Base-by-base conservation (phyloP, 2,113 vertebrate genomes). In the Craseonycteris thonglongyai region DNA sequence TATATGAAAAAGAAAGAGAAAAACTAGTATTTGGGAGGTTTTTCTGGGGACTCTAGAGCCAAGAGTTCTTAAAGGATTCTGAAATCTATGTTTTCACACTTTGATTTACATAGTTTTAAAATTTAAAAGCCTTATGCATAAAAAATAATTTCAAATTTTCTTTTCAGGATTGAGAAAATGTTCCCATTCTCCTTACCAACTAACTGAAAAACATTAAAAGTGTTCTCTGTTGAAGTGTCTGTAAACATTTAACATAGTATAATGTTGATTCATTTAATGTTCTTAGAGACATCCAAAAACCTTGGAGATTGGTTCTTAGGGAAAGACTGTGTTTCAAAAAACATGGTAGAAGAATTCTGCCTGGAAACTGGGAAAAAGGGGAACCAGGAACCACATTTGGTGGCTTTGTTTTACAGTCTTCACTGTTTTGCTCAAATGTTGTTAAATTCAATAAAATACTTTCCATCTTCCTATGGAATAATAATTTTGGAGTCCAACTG, bases 301-400 rank as follows among this genome's bases (percentile, higher is more conserved):
- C 30, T 79, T 35, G 15, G 89, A 69, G 76, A 13, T 40, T 18
- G 40, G 35, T 76, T 66, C 21, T 80, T 40, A 35, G 38, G 35
- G 26, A 10, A 63, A 80, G 15, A 30, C 49, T 19, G 15, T 61
- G 24, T 74, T 85, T 72, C 30, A 58, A 3, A 65, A 68, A 22
- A 28, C 30, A 11, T 12, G 11, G 47, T 19, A 4, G n/a, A 58
- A 33, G 30, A 19, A 51, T 38, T 35, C 30, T 16, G 22, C 15
- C 47, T 35, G 28, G 7, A 24, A 0, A 0, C 1, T 6, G 42
- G 33, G n/a, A 51, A 42, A 19, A 14, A 9, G 0, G n/a, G 28
- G 30, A 92, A 4, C 21, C 7, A 0, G 33, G 54, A 82, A 26
- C 18, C 66, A 14, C 9, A 13, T 38, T 82, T 0, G 28, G 61